Conservation (phyloP, 2,888 invertebrate genomes). For the Beris chalybata region DNA sequence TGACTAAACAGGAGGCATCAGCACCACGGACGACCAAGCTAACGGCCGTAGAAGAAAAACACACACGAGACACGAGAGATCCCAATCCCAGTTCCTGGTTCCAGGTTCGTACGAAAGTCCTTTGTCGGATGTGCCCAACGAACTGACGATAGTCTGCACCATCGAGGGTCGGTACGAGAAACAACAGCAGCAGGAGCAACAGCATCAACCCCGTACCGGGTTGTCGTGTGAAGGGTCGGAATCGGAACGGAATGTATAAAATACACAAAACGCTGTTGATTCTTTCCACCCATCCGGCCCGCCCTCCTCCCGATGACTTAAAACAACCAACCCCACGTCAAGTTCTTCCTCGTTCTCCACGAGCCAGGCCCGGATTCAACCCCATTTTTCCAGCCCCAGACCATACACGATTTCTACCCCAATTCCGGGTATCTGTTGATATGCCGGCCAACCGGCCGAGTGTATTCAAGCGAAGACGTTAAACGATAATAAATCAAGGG, state of each 20-base stretch:
- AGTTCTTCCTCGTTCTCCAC: not conserved
- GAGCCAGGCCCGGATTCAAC: not conserved
- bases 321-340: not conserved
- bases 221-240: not conserved
- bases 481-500: constrained; percentile 32
- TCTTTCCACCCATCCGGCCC: constrained; percentile 7
- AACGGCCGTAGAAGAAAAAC: constrained; percentile 16
- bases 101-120: not conserved
- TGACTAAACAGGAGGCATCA: constrained; percentile 1
- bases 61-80: constrained; percentile 9
- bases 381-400: not conserved
- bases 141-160: constrained; percentile 19
- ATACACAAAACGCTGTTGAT: constrained; percentile 30
- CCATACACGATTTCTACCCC: too few relatives aligned
- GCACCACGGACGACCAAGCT: not conserved
- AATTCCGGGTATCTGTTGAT: constrained; percentile 23
- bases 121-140: constrained; percentile 24
- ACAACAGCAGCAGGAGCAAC: constrained; percentile 12
- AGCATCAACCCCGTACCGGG: constrained; percentile 8
- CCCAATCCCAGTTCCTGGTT: not conserved
- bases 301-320: not conserved
- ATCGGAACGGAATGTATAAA: constrained; percentile 17
- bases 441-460: constrained; percentile 30
- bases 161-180: constrained; percentile 10
- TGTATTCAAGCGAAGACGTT: constrained; percentile 31